Conservation (phyloP, 92 coral and sea anemone species). For the Pocillopora grandis region DNA sequence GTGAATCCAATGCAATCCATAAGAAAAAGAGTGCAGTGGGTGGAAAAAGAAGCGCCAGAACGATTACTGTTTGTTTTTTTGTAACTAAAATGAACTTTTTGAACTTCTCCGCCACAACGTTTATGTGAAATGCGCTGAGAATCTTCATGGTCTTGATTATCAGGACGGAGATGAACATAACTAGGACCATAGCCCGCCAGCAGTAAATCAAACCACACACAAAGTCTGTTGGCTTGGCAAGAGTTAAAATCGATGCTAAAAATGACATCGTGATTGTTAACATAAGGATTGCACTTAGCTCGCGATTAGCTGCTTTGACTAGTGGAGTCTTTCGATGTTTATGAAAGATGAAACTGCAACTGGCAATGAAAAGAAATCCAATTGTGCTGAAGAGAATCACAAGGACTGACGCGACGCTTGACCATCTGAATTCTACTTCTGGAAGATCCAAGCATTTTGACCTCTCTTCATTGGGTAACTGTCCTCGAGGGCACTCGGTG, state of each 20-base stretch:
- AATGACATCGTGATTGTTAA: conserved; percentile 54
- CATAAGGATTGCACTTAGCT: conserved; percentile 58
- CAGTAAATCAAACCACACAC: conserved; percentile 51
- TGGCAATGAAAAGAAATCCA: conserved; percentile 38
- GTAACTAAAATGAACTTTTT: conserved; percentile 51
- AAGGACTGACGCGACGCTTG: conserved; percentile 31
- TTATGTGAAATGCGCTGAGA: conserved; percentile 35
- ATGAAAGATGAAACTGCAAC: conserved; percentile 37
- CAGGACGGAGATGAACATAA: conserved; percentile 56
- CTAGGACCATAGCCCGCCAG: conserved; percentile 51
- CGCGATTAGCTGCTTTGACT: conserved; percentile 77
- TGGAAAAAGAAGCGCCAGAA: conserved; percentile 19
- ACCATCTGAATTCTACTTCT: conserved; percentile 51
- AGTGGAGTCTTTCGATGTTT: conserved; percentile 60
- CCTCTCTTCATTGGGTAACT: conserved; percentile 38
- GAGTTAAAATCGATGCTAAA: conserved; percentile 47
- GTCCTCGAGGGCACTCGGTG: conserved; percentile 56
- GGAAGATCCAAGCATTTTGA: conserved; percentile 58
- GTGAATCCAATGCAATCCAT: conserved; percentile 60
- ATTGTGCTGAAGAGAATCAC: conserved; percentile 33
- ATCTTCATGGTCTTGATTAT: too few relatives aligned
- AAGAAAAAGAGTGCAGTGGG: conserved; percentile 35
- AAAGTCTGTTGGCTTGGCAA: conserved; percentile 49
- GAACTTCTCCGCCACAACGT: conserved; percentile 51
- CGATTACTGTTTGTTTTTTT: conserved; percentile 41